phyloP scores from a whole-genome alignment of 2,888 invertebrate genomes.

The Dinocampus coccinellae region DNA sequence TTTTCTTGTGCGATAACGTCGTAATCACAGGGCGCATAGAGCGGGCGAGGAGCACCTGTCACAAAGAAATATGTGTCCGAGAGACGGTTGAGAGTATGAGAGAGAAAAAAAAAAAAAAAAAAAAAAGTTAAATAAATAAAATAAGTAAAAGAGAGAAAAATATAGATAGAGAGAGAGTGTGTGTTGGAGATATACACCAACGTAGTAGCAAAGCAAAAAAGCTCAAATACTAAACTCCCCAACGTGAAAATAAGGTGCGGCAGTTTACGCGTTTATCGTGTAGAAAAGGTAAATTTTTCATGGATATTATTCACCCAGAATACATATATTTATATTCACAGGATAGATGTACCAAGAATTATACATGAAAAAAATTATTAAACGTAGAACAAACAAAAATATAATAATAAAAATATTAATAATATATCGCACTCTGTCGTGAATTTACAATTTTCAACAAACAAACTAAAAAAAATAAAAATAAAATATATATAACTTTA shows the following conservation, averaged over 20 bases:
- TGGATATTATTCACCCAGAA: constrained; percentile 13
- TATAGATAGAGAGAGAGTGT: background rate
- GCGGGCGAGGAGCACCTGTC: constrained; percentile 20
- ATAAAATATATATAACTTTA: no score
- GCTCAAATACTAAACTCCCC: constrained; percentile 3
- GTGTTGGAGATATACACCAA: background rate
- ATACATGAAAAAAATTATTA: background rate
- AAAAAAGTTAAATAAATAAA: background rate
- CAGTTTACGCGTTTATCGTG: constrained; percentile 12
- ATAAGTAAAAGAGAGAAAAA: background rate
- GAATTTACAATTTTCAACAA: no score
- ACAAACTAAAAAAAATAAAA: no score
- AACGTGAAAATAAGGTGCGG: constrained; percentile 20
- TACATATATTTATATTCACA: constrained; percentile 1
- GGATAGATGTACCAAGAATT: background rate
- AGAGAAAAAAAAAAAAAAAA: background rate
- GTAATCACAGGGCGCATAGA: constrained; percentile 19
- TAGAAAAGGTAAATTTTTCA: constrained; percentile 1
- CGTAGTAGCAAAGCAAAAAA: constrained; percentile 10
- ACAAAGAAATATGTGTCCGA: constrained; percentile 24
- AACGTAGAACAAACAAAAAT: background rate
- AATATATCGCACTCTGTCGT: background rate
- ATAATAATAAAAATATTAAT: background rate
- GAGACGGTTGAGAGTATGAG: background rate
- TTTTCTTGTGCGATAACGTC: constrained; percentile 16